A percentile compares a stretch with the other conserved stretches of the same genome.
Conservation (phyloP, 2,888 invertebrate species). For the Spicauda simplicius region DNA sequence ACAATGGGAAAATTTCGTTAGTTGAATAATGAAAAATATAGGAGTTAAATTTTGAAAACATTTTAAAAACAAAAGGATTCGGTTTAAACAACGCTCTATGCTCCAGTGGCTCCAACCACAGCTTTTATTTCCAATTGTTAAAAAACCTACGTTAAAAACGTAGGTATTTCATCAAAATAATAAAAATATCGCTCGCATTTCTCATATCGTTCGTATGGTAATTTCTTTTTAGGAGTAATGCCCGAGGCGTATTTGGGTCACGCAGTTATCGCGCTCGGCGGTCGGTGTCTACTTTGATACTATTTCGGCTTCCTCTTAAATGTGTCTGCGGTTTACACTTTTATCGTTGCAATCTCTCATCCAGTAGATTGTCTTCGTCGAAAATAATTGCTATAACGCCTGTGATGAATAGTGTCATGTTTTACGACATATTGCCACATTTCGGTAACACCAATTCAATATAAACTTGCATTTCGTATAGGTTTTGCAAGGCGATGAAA, state of each 20-base stretch:
- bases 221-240: slow-evolving; percentile 23
- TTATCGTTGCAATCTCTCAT: slow-evolving; percentile 59
- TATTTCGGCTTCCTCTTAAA: slow-evolving; percentile 72
- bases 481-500: too few relatives aligned
- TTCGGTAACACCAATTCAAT: not conserved
- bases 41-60: too few relatives aligned
- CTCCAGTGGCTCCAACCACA: too few relatives aligned
- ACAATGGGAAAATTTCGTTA: too few relatives aligned
- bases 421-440: slow-evolving; percentile 14
- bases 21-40: too few relatives aligned
- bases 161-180: slow-evolving; percentile 20
- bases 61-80: too few relatives aligned
- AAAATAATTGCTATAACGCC: slow-evolving; percentile 41
- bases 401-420: slow-evolving; percentile 19
- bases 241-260: slow-evolving; percentile 62
- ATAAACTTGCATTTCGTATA: too few relatives aligned
- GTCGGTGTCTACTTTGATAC: slow-evolving; percentile 68
- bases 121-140: not conserved
- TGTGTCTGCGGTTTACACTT: slow-evolving; percentile 67
- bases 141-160: slow-evolving; percentile 3
- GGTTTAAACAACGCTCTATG: too few relatives aligned
- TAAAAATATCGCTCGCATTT: slow-evolving; percentile 13
- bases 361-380: slow-evolving; percentile 55
- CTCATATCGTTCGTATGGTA: slow-evolving; percentile 24
- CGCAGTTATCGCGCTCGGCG: slow-evolving; percentile 58